Conservation (phyloP, 2,113 vertebrate genomes). For the Natator depressus region DNA sequence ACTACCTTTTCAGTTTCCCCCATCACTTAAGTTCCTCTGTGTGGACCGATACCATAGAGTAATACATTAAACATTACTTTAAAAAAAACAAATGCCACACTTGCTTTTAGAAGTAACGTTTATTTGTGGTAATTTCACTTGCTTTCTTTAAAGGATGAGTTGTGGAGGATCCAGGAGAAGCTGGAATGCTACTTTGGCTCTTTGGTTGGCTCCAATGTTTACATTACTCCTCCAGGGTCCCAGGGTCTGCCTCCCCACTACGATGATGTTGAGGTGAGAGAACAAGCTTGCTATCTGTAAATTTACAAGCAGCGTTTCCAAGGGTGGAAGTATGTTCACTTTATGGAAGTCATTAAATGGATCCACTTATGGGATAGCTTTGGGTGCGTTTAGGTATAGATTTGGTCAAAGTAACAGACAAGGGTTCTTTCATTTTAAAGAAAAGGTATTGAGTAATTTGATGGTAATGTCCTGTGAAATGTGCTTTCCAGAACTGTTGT, state of each 20-base stretch:
- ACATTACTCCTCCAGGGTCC: conserved; percentile 89
- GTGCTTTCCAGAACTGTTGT: neutral
- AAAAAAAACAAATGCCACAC: neutral
- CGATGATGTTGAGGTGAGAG: conserved; percentile 92
- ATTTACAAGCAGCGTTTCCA: neutral
- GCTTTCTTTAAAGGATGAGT: conserved; percentile 82
- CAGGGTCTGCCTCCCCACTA: conserved; percentile 94
- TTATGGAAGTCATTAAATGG: neutral
- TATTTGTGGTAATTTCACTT: neutral
- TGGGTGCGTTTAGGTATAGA: neutral
- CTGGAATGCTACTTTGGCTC: conserved; percentile 93
- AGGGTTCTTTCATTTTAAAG: neutral
- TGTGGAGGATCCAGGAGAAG: conserved; percentile 94
- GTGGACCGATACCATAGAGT: neutral
- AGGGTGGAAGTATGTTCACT: neutral
- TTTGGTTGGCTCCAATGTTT: conserved; percentile 92
- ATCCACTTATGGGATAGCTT: neutral
- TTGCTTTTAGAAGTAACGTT: neutral
- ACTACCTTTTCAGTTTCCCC: neutral
- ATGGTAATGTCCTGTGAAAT: neutral
- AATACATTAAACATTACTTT: neutral
- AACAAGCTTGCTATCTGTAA: neutral
- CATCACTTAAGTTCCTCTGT: neutral
- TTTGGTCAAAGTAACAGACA: neutral
- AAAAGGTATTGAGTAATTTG: neutral